Conservation (phyloP, 2,113 vertebrate genomes). For the Neoarius graeffei region DNA sequence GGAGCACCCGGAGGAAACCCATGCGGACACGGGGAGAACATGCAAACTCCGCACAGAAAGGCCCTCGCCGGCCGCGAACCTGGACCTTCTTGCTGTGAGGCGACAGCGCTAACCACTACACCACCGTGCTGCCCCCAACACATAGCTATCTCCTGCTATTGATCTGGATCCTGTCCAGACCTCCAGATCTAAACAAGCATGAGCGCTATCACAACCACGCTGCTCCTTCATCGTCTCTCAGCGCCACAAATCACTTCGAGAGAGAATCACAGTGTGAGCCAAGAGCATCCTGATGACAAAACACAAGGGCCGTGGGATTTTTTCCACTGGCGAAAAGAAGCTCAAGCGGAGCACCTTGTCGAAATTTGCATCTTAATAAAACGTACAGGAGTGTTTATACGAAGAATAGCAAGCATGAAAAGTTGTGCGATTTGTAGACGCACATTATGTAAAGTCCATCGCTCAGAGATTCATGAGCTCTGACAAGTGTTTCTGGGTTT, state of each 20-base stretch:
- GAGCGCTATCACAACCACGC: not conserved
- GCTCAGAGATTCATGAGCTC: constrained; percentile 24
- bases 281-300: constrained; percentile 25
- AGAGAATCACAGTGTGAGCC: constrained; percentile 22
- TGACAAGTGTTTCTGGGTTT: constrained; percentile 35
- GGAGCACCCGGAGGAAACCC: no score
- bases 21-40: no score
- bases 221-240: not conserved
- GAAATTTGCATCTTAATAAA: constrained; percentile 36
- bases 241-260: constrained; percentile 32
- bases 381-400: not conserved
- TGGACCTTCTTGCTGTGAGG: no score
- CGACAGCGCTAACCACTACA: no score
- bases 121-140: no score
- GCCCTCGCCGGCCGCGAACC: no score
- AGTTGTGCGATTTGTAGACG: not conserved
- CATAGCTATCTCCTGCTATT: constrained; percentile 14
- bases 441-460: not conserved
- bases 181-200: constrained; percentile 18
- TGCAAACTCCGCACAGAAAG: no score
- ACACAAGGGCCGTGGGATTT: constrained; percentile 10
- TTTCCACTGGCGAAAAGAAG: constrained; percentile 9
- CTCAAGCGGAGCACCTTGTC: constrained; percentile 26
- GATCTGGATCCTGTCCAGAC: constrained; percentile 22
- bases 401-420: not conserved